Evolutionary conservation across 2,113 vertebrate genomes (phyloP), one percentile per base, ranked within the genome.

Genomic region (Perccottus glenii): DNA sequence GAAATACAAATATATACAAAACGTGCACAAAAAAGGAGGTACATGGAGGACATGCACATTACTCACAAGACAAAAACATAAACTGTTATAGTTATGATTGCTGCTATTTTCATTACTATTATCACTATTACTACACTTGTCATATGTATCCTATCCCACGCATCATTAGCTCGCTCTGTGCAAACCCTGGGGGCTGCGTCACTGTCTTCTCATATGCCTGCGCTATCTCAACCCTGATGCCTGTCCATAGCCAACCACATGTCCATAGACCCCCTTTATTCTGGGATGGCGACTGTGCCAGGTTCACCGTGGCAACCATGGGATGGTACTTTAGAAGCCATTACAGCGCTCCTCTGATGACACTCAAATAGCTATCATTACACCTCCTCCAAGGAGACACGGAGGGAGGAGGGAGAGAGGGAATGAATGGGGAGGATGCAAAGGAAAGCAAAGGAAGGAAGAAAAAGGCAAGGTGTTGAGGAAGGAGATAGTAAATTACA

Each of bases 281-380:
- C 73, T 76, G 84, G 80, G 89, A 88, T 68, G 80, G 88, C 59
- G 88, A 79, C 75, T 83, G 90, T 90, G 87, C 91, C 89, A 89
- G 90, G 89, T 92, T 92, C 89, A 88, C 89, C 85, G 87, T 91
- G 90, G 90, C 92, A 92, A 90, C 89, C 82, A 67, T 88, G 75
- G 86, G 90, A 92, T 88, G 90, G 89, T 91, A 88, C 91, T 93
- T 93, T 87, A 92, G 90, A 92, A 90, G 88, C 91, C 92, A 92
- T 93, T 93, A 93, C 83, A 78, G 85, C 81, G 82, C 88, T 89
- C 89, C 87, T 90, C 90, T 93, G 92, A 93, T 93, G 91, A 92
- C 89, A 92, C 91, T 93, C 91, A 92, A 93, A 93, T 93, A 92
- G 93, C 93, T 93, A 92, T 93, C 93, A 93, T 93, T 93, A 93